Percentiles rank a stretch among this genome's conserved stretches.
Evolutionary conservation across 1,140 invertebrate genomes (phyloP).

Genomic region (Ips nitidus): DNA sequence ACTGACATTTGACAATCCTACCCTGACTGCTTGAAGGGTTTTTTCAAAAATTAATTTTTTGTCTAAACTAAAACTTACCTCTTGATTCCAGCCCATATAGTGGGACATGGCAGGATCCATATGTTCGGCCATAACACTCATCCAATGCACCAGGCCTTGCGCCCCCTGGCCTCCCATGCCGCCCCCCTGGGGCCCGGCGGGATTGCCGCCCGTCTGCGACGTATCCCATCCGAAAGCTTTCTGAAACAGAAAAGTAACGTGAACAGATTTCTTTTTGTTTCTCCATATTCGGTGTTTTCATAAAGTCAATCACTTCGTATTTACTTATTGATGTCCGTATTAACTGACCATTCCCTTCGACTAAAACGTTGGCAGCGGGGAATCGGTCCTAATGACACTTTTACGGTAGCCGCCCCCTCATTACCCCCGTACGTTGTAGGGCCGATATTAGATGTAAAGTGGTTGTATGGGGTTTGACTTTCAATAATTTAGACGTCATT

Average conservation of each 20-base stretch:
- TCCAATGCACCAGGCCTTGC: constrained; percentile 77
- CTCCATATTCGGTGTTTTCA: not conserved
- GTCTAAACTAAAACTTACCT: constrained; percentile 42
- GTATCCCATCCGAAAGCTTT: constrained; percentile 53
- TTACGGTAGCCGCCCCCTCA: too few relatives aligned
- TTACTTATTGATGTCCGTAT: too few relatives aligned
- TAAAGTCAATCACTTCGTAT: not conserved
- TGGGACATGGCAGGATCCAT: constrained; percentile 65
- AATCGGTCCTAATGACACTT: too few relatives aligned
- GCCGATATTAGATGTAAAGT: too few relatives aligned
- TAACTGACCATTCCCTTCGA: too few relatives aligned
- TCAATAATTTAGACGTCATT: constrained; percentile 8
- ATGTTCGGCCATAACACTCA: constrained; percentile 82
- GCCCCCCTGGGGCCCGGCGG: constrained; percentile 48
- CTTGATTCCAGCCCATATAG: constrained; percentile 60
- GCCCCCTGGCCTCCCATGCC: constrained; percentile 59
- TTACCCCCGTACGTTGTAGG: too few relatives aligned
- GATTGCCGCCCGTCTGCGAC: constrained; percentile 46
- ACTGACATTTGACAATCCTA: too few relatives aligned
- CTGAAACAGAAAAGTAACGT: constrained; percentile 41
- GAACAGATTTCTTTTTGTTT: too few relatives aligned
- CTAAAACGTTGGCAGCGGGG: too few relatives aligned
- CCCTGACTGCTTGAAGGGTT: too few relatives aligned
- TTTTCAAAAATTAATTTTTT: too few relatives aligned
- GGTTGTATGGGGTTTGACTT: not conserved